Evolutionary conservation across 2,113 vertebrate genomes (phyloP).

Genomic region (Sceloporus undulatus): DNA sequence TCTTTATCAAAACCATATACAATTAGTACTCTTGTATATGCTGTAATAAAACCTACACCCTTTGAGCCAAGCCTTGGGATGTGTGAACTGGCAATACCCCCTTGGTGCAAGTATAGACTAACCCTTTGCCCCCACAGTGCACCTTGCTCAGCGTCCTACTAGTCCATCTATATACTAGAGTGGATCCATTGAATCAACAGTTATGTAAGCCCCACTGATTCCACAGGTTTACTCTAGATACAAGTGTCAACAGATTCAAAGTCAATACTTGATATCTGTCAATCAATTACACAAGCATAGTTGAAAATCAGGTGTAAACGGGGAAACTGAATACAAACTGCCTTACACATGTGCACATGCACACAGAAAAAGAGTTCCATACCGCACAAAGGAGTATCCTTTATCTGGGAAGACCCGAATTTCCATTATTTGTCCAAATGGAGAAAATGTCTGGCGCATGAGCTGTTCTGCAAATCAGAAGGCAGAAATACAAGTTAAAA

Average conservation of each 20-base stretch:
- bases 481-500: conserved; percentile 10
- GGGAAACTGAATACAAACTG: not conserved
- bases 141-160: not conserved
- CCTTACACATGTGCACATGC: not conserved
- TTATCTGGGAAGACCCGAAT: conserved; percentile 98
- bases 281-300: not conserved
- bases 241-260: too few relatives aligned
- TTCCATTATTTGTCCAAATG: conserved; percentile 98
- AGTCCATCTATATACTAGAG: not conserved
- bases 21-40: not conserved
- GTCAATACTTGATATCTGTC: not conserved
- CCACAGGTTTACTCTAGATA: too few relatives aligned
- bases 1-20: not conserved
- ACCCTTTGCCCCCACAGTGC: not conserved
- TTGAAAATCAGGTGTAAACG: not conserved
- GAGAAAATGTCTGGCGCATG: conserved; percentile 98
- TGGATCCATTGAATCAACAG: too few relatives aligned
- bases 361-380: conserved; percentile 33
- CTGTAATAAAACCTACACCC: not conserved
- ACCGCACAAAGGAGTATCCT: conserved; percentile 98
- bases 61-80: not conserved
- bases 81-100: too few relatives aligned
- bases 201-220: not conserved
- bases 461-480: conserved; percentile 88
- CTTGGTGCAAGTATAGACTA: not conserved